phyloP scores from a whole-genome alignment of 2,797 vertebrate genomes.

The Cuniculus paca region DNA sequence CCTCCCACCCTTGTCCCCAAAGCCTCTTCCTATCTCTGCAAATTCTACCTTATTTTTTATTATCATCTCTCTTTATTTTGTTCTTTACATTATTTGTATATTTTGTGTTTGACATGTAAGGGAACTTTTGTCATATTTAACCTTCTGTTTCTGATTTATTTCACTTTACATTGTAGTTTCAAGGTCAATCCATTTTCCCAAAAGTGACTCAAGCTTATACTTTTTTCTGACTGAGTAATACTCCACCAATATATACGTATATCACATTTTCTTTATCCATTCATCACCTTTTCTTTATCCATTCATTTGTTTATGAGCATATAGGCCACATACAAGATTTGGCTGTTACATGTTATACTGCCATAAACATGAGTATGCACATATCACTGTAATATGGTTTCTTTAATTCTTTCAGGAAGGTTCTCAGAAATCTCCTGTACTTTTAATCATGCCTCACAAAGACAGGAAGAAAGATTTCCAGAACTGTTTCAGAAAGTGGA shows the following conservation, averaged over 20 bases:
- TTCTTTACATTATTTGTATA: background rate
- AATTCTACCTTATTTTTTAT: background rate
- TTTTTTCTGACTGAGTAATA: background rate
- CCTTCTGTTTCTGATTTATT: background rate
- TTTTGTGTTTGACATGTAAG: background rate
- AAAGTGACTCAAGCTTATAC: background rate
- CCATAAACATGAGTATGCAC: background rate
- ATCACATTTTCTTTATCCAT: background rate
- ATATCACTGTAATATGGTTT: background rate
- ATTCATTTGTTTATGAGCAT: background rate
- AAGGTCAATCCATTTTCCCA: background rate
- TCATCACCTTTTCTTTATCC: background rate
- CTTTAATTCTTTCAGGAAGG: background rate
- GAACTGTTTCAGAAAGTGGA: background rate
- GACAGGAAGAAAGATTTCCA: background rate
- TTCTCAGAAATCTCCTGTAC: background rate
- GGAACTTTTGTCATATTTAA: background rate
- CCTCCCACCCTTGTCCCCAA: background rate
- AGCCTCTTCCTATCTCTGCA: background rate
- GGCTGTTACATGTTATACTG: background rate
- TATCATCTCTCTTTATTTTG: background rate
- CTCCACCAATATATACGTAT: background rate
- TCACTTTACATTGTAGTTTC: background rate
- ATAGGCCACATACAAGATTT: background rate
- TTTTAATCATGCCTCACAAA: background rate